A percentile compares a stretch with the other conserved stretches of the same genome.
phyloP scores from a whole-genome alignment of 2,113 vertebrate species.

The human (Homo sapiens) region GRCh38 chr12:87324501-87325000 shows the following conservation, averaged over 20 bases:
- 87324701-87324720: neutral
- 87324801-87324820: too few species aligned
- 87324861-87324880: neutral
- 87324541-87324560: neutral
- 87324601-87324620: fast-evolving
- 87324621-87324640: neutral
- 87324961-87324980: neutral
- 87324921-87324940: neutral
- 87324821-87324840: neutral
- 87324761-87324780: fast-evolving
- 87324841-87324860: neutral
- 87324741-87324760: neutral
- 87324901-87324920: neutral
- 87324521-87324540: neutral
- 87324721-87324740: neutral
- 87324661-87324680: neutral
- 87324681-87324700: neutral
- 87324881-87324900: neutral
- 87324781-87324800: too few species aligned
- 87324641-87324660: neutral
- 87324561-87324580: neutral
- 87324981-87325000: neutral
- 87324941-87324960: neutral
- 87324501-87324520: neutral
- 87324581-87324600: neutral